Conservation (phyloP, 2,888 invertebrate genomes). For the Parnassius mnemosyne region DNA sequence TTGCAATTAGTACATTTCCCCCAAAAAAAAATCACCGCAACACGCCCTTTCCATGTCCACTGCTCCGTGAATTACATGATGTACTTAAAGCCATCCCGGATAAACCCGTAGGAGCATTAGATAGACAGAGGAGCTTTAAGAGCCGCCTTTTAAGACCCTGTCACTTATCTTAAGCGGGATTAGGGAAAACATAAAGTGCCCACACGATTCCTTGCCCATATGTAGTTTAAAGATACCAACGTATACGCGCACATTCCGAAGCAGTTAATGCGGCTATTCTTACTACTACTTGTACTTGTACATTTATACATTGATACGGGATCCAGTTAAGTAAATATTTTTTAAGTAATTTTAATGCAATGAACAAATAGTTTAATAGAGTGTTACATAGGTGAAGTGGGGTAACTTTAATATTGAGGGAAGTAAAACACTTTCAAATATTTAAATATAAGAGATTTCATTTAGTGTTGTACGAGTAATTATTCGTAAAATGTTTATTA, state of each 20-base stretch:
- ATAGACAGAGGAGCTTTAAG: conserved; percentile 18
- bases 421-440: too few species aligned
- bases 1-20: conserved; percentile 18
- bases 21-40: conserved; percentile 20
- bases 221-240: conserved; percentile 18
- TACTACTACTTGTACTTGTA: not conserved
- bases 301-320: too few species aligned
- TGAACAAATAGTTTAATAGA: too few species aligned
- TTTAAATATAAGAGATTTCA: too few species aligned
- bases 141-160: conserved; percentile 23
- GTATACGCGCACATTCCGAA: conserved; percentile 3
- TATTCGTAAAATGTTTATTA: too few species aligned
- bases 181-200: conserved; percentile 17
- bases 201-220: conserved; percentile 7
- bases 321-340: too few species aligned
- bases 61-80: conserved; percentile 21
- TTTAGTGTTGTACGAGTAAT: too few species aligned
- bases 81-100: conserved; percentile 22
- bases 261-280: conserved; percentile 4
- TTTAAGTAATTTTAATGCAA: too few species aligned
- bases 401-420: too few species aligned
- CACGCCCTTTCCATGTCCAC: conserved; percentile 26
- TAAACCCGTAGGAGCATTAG: conserved; percentile 18
- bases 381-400: too few species aligned
- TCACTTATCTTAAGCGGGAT: conserved; percentile 24